These are phyloP conservation scores for Brachynemurus nebulosus DNA, from an alignment of 2,888 invertebrate species.

Conservation along the genomic window DNA sequence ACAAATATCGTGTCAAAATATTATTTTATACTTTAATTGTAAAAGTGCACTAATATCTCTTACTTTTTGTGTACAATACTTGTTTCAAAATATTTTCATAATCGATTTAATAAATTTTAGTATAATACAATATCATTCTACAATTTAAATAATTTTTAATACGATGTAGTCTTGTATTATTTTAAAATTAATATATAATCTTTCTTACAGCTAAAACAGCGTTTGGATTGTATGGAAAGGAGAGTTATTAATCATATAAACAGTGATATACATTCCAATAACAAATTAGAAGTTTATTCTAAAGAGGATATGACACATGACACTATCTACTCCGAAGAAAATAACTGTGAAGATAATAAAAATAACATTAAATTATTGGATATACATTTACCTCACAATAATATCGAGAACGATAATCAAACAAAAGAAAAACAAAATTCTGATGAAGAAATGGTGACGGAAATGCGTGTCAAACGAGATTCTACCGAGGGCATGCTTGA, in stretches of 20 bases:
- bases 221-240: constrained; percentile 53
- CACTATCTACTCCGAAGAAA: constrained; percentile 5
- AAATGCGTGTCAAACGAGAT: constrained; percentile 2
- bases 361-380: constrained; percentile 18
- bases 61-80: too few species aligned
- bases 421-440: background rate
- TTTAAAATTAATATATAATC: constrained; percentile 1
- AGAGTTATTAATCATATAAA: constrained; percentile 28
- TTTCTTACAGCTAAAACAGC: constrained; percentile 45
- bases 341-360: constrained; percentile 15
- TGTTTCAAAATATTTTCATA: too few species aligned
- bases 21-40: too few species aligned
- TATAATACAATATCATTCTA: too few species aligned
- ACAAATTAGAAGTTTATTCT: background rate
- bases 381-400: constrained; percentile 3
- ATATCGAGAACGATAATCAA: background rate
- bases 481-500: background rate
- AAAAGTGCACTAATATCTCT: too few species aligned
- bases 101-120: too few species aligned
- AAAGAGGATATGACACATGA: constrained; percentile 28
- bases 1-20: too few species aligned
- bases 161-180: too few species aligned
- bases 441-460: background rate
- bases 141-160: too few species aligned
- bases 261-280: constrained; percentile 6